These are phyloP conservation scores for Cataglyphis albicans DNA, from an alignment of 2,888 invertebrate genomes.

Conservation along the genomic window DNA sequence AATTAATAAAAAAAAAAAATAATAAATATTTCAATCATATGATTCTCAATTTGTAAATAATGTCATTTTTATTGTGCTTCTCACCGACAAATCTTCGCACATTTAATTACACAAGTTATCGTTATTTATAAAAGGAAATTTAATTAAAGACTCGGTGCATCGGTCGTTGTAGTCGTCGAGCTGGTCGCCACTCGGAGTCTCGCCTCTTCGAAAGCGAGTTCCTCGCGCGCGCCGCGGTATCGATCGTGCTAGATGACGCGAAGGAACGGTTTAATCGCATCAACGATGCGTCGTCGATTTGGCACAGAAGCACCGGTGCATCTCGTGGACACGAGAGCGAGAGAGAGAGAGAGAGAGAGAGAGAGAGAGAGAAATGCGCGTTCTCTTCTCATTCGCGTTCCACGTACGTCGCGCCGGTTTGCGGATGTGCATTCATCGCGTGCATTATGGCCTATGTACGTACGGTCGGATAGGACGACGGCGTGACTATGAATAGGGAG, in stretches of 20 bases:
- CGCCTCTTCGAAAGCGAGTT: background rate
- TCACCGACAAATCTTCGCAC: background rate
- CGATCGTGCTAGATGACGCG: constrained; percentile 58
- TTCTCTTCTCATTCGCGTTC: constrained; percentile 39
- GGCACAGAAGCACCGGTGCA: background rate
- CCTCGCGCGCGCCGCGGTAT: constrained; percentile 11
- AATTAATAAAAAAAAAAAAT: constrained; percentile 17
- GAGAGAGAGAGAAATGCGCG: constrained; percentile 44
- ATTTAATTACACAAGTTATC: constrained; percentile 16
- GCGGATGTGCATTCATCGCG: constrained; percentile 74
- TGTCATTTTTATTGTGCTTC: constrained; percentile 16
- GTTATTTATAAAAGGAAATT: constrained; percentile 28
- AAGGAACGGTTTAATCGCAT: constrained; percentile 61
- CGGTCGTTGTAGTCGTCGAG: constrained; percentile 1
- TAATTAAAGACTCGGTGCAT: constrained; percentile 15
- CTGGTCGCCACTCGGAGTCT: background rate
- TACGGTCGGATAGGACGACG: constrained; percentile 59
- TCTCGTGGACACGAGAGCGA: constrained; percentile 53
- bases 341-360: constrained; percentile 1
- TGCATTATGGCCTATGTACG: constrained; percentile 71
- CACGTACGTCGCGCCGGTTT: constrained; percentile 53
- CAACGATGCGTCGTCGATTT: constrained; percentile 57
- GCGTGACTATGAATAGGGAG: constrained; percentile 78
- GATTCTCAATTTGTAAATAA: constrained; percentile 25
- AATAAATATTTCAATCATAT: background rate